These are phyloP conservation scores for Athetis lepigone DNA, from an alignment of 2,888 invertebrate genomes.

Conservation along the genomic window DNA sequence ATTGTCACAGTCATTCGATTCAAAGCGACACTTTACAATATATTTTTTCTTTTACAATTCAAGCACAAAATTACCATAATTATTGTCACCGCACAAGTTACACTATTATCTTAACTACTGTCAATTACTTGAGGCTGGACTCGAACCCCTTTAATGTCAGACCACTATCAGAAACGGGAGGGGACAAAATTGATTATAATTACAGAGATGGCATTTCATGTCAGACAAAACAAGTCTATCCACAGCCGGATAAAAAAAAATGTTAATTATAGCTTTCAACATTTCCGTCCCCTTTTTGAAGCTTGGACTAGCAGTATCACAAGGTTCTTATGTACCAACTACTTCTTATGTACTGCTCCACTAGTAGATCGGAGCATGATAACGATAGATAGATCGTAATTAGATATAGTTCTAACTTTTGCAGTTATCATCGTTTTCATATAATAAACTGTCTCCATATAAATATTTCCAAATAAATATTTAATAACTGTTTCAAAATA, in stretches of 20 bases:
- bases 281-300: background rate
- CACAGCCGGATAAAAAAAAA: background rate
- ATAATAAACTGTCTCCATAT: too few relatives aligned
- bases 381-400: too few relatives aligned
- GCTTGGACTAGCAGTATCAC: too few relatives aligned
- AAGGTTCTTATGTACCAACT: too few relatives aligned
- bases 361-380: too few relatives aligned
- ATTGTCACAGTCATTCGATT: conserved; percentile 24
- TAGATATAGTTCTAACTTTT: too few relatives aligned
- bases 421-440: too few relatives aligned
- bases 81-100: conserved; percentile 38
- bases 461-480: too few relatives aligned
- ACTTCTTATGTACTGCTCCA: too few relatives aligned
- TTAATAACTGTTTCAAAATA: too few relatives aligned
- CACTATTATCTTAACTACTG: conserved; percentile 43
- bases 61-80: conserved; percentile 40
- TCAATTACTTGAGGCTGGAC: conserved; percentile 40
- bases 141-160: conserved; percentile 28
- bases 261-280: conserved; percentile 12
- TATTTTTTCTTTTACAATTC: conserved; percentile 20
- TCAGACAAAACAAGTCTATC: conserved; percentile 7
- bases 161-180: conserved; percentile 18
- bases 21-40: conserved; percentile 29
- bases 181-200: conserved; percentile 31
- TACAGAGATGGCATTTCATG: conserved; percentile 10